These are phyloP conservation scores for Cydia amplana DNA, from an alignment of 1,140 invertebrate genomes.

Conservation along the genomic window DNA sequence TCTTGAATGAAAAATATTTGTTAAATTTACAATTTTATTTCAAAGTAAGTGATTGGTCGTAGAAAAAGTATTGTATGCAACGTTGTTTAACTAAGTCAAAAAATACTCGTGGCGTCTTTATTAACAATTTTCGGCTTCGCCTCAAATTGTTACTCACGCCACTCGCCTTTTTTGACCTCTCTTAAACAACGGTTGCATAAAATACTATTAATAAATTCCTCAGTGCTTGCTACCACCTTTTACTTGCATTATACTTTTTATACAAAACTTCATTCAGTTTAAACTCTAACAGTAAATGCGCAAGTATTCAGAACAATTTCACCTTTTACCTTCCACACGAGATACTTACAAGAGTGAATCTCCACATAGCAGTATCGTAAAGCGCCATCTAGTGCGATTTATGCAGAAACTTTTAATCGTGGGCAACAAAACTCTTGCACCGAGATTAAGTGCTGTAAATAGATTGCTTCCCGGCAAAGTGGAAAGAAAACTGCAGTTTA, in stretches of 20 bases:
- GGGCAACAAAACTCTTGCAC: constrained; percentile 35
- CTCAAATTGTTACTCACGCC: too few relatives aligned
- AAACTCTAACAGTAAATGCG: not conserved
- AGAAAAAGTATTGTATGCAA: too few relatives aligned
- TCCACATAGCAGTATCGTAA: constrained; percentile 2
- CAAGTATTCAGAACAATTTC: not conserved
- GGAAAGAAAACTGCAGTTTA: constrained; percentile 40
- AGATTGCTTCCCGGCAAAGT: constrained; percentile 43
- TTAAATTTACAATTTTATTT: too few relatives aligned
- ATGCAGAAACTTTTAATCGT: constrained; percentile 45
- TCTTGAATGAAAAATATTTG: too few relatives aligned
- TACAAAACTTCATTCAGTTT: not conserved
- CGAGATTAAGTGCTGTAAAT: constrained; percentile 40
- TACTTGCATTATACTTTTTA: not conserved
- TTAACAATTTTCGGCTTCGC: too few relatives aligned
- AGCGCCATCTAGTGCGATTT: constrained; percentile 37
- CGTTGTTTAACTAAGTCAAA: too few relatives aligned
- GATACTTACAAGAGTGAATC: not conserved
- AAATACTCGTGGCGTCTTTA: too few relatives aligned
- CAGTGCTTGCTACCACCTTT: not conserved
- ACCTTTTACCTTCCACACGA: not conserved
- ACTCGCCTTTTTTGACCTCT: too few relatives aligned
- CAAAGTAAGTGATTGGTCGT: too few relatives aligned
- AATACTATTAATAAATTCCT: too few relatives aligned
- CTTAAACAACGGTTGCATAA: too few relatives aligned